Percentiles rank a stretch among this genome's conserved stretches.
phyloP scores from a whole-genome alignment of 2,797 vertebrate species.

The Salarias fasciatus region DNA sequence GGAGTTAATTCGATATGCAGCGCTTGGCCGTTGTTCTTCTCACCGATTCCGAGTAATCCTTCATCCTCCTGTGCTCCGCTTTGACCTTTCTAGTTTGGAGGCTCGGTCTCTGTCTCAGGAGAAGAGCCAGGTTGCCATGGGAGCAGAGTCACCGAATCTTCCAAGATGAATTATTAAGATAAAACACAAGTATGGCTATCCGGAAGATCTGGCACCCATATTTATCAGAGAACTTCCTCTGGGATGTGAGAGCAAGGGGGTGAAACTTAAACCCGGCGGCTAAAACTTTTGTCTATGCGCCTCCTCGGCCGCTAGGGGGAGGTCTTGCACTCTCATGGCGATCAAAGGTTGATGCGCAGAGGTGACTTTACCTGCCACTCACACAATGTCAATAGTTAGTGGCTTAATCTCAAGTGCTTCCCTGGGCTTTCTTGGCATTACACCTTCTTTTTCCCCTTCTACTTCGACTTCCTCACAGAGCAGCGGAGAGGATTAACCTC shows the following conservation, averaged over 20 bases:
- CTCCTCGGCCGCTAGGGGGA: conserved; percentile 60
- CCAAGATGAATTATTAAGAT: conserved; percentile 33
- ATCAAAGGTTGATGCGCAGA: conserved; percentile 10
- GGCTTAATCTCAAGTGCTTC: conserved; percentile 64
- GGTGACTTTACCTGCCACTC: conserved; percentile 75
- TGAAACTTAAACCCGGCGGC: background rate
- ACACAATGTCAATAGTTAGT: conserved; percentile 61
- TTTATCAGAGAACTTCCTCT: background rate
- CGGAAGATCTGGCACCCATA: conserved; percentile 9
- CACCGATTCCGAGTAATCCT: conserved; percentile 43
- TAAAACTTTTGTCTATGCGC: background rate
- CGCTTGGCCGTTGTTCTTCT: conserved; percentile 20
- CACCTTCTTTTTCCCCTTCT: background rate
- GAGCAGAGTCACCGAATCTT: conserved; percentile 24
- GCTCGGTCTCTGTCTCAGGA: background rate
- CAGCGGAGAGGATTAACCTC: conserved; percentile 58
- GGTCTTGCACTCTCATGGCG: conserved; percentile 56
- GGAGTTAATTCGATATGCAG: conserved; percentile 32
- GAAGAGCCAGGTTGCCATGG: conserved; percentile 32
- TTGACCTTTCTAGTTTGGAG: conserved; percentile 42
- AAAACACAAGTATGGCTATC: conserved; percentile 13
- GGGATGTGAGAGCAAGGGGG: background rate
- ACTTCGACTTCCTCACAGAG: conserved; percentile 40
- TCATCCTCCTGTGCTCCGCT: conserved; percentile 25
- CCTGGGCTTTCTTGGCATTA: conserved; percentile 55